A percentile compares a stretch with the other conserved stretches of the same genome.
Conservation (phyloP, 2,888 invertebrate genomes). For the Bhutanitis thaidina region DNA sequence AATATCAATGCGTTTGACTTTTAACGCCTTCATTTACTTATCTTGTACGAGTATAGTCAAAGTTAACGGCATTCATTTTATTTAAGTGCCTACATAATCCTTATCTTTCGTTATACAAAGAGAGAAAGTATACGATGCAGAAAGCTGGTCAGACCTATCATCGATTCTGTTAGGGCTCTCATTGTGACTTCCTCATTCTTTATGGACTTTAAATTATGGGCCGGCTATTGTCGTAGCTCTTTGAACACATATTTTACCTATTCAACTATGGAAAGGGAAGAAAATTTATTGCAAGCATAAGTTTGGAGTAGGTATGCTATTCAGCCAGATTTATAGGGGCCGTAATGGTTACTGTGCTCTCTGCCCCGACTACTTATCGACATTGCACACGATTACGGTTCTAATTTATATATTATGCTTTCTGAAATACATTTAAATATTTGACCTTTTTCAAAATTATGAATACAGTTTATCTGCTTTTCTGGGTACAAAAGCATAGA, state of each 20-base stretch:
- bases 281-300: constrained; percentile 18
- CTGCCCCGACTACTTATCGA: constrained; percentile 1
- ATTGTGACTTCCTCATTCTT: not conserved
- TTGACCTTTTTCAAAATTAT: too few relatives aligned
- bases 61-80: not conserved
- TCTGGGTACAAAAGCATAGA: too few relatives aligned
- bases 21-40: constrained; percentile 2
- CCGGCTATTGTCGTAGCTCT: constrained; percentile 3
- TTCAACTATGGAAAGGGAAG: constrained; percentile 8
- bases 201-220: constrained; percentile 11
- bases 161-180: not conserved
- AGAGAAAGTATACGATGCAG: not conserved
- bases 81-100: not conserved
- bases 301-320: constrained; percentile 9
- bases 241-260: constrained; percentile 12
- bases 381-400: not conserved
- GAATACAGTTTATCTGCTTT: too few relatives aligned
- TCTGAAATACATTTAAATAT: too few relatives aligned
- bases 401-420: too few relatives aligned
- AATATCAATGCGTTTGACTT: too few relatives aligned
- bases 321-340: constrained; percentile 13
- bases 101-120: too few relatives aligned
- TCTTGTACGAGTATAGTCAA: not conserved
- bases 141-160: not conserved
- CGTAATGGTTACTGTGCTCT: constrained; percentile 8